Evolutionary conservation across 35 echinoderm and acorn worm genomes (phyloP), one percentile per base, ranked within the genome.

Genomic region (Apostichopus parvimensis): DNA sequence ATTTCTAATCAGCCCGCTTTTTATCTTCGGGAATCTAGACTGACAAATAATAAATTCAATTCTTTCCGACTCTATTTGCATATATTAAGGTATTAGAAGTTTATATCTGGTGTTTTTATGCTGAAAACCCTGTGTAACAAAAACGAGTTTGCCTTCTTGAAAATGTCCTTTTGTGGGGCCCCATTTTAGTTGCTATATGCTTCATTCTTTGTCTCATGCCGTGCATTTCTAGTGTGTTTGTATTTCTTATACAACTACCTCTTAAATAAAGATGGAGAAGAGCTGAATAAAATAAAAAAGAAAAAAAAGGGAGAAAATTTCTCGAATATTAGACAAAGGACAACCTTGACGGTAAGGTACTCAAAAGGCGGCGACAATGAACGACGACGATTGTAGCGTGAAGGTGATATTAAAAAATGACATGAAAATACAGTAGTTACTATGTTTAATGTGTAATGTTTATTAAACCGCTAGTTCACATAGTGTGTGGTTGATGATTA

Each of bases 361-460:
- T 68, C 11, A 68, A 68, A 68, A 18, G 64, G 11, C 64, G 11
- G 64, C 79, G 4, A 53, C 17, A 17, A 82, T 82, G 79, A 17
- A 45, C 1, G 34, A 45, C 34, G 1, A 45, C 3, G 28, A 34
- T 2, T 45, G 34, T 45, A 45, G 34, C 9, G 11, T 17, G 52
- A 17, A 55, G 79, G 54, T 82, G 79, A 82, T 34, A 82, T 82
- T 82, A 82, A 82, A 82, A 45, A 45, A 45, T 17, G 79, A 34
- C 79, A 82, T 54, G 79, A 82, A 82, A 82, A 45, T 4, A 45
- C 18, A 56, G 79, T 56, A 53, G 55, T 82, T 45, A 45, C 55
- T 82, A 55, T 54, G 12, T 56, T 82, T 82, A 17, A 54, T 53
- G 14, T 82, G 79, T n/a, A 53, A 53, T 54, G 52, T 82, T 82